Base-by-base conservation (phyloP, 2,113 vertebrate species). In the Amphiprion ocellaris region DNA sequence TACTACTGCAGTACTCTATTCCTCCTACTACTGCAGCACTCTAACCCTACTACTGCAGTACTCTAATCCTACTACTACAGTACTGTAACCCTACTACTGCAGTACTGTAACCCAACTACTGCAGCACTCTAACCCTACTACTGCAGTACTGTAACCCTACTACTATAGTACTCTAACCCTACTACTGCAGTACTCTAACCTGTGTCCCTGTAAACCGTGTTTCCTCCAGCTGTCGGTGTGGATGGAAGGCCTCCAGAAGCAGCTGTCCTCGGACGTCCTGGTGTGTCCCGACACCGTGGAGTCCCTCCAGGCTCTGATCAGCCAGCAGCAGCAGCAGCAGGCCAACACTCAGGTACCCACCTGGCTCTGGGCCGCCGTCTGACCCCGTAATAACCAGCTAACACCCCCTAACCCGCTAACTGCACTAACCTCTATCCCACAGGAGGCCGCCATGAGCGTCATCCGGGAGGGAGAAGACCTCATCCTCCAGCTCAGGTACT, bases 381-480 rank as follows among this genome's bases (percentile, higher is more conserved):
- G 58, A 87, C 73, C 69, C 53, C 0, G 11, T 21, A 24, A 41
- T 85, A 82, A 88, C 83, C 56, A 33, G 41, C 76, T 82, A 78
- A 86, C 85, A 59, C 30, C 21, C 5, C 30, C 62, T 6, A 16
- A 81, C 66, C 26, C 62, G 64, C 80, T 86, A 61, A 82, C 73
- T 52, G 21, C 82, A 85, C 83, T 86, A 84, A 88, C 83, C 59
- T 89, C 75, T 90, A 85, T 90, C 83, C 86, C 60, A 69, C 88
- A 93, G 93, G 93, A 94, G 52, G 93, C 93, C 60, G 90, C 91
- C 0, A 88, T 94, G 88, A 93, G 92, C 71, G 93, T 94, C 76
- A 94, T 94, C 89, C 83, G 92, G 41, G 93, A 94, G 75, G 93
- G 93, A 84, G 93, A 94, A 77, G 93, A 94, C 85, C 92, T 94